Evolutionary conservation across 1,140 invertebrate genomes (phyloP), one percentile per base, ranked within the genome.

Genomic region (Ceratitis capitata): DNA sequence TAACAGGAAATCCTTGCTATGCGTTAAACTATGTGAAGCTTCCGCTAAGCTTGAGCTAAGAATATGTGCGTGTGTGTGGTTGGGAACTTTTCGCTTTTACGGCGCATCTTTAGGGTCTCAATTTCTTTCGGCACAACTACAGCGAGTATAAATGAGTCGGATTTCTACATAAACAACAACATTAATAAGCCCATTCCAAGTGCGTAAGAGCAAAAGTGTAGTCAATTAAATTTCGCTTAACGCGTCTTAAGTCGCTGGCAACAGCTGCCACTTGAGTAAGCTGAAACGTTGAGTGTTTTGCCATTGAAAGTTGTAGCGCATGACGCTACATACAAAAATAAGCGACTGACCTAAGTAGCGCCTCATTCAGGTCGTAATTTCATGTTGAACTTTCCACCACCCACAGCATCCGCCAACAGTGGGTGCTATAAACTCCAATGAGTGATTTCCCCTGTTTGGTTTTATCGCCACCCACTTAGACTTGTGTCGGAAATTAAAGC

Each of bases 201-300:
- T 5, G n/a, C 14, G 9, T 12, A 53, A 35, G 29, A 64, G 39
- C 29, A 69, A 29, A 32, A 69, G 29, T 39, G 29, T n/a, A 19
- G 61, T 69, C 61, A 69, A 69, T 69, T 69, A 69, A 69, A 69
- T 69, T 69, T 69, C 61, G 61, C 32, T 69, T 69, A 69, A 69
- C 61, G 61, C 61, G 61, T 69, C 61, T 69, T 69, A 69, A 69
- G 32, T 69, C 32, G 29, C 61, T 35, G 61, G 61, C 61, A 69
- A 69, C 61, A 69, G 61, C 61, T 69, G 61, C 61, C 26, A 39
- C 32, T 69, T 39, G 32, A 39, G 29, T 69, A 32, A 32, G 26
- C 29, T 69, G 35, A 32, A 69, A 39, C 32, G 61, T 32, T 29
- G 61, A 69, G 61, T 69, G 19, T 16, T 32, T 69, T 69, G 61